Conservation (phyloP, 1,140 invertebrate species). For the Rhizoglyphus robini region DNA sequence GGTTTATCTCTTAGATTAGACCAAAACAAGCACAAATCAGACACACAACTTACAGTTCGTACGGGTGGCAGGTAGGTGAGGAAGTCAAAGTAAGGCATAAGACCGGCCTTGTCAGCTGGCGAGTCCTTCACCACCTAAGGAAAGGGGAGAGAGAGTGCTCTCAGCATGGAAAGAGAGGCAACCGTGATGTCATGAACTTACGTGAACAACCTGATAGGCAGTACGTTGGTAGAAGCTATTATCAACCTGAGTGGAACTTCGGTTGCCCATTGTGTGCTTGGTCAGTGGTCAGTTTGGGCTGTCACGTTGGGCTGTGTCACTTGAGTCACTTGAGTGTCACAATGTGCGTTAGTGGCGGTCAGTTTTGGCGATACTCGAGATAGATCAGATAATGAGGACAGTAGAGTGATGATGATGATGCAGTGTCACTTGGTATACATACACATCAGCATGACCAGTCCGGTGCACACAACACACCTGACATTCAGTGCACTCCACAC, state of each 20-base stretch:
- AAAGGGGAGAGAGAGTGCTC: background rate
- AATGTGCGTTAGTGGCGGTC: too few species aligned
- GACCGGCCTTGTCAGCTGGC: background rate
- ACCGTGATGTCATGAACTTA: background rate
- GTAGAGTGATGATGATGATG: too few species aligned
- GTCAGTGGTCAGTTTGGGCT: background rate
- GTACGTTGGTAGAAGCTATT: background rate
- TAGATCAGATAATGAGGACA: too few species aligned
- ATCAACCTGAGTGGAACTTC: background rate
- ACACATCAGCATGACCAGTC: too few species aligned
- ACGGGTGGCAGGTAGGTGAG: background rate
- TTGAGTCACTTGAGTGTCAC: too few species aligned
- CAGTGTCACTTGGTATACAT: too few species aligned
- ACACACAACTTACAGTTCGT: background rate
- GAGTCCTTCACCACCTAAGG: background rate
- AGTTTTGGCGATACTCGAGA: too few species aligned
- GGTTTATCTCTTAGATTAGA: too few species aligned
- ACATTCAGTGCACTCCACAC: too few species aligned
- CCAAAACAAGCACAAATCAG: background rate
- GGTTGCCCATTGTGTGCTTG: background rate
- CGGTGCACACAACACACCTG: too few species aligned
- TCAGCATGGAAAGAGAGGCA: background rate
- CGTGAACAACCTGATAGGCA: conserved; percentile 1
- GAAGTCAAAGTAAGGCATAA: background rate
- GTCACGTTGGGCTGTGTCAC: background rate